Percentiles rank a stretch among this genome's conserved stretches.
These are phyloP conservation scores for Silurus aristotelis DNA, from an alignment of 2,797 vertebrate species.

Conservation along the genomic window DNA sequence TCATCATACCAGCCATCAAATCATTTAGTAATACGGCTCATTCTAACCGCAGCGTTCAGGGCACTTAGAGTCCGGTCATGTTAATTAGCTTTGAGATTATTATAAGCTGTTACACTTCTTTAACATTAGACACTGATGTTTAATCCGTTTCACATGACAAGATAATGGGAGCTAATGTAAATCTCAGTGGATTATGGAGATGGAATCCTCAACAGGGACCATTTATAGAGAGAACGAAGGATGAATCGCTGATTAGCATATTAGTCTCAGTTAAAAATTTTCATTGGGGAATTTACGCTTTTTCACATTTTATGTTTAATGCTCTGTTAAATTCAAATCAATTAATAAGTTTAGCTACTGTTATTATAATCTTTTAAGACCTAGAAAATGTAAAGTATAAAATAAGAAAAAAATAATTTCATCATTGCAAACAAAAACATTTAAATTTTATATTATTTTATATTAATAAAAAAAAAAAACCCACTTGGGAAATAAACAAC, in stretches of 20 bases:
- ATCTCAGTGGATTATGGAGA: slow-evolving; percentile 72
- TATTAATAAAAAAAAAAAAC: no score
- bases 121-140: slow-evolving; percentile 72
- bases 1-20: slow-evolving; percentile 63
- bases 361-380: not conserved
- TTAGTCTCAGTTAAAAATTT: slow-evolving; percentile 56
- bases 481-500: not conserved
- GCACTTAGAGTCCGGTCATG: slow-evolving; percentile 58
- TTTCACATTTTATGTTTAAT: slow-evolving; percentile 18
- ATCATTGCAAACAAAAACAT: not conserved
- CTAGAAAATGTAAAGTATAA: no score
- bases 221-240: slow-evolving; percentile 62
- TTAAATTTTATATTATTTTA: no score
- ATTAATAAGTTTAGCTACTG: not conserved
- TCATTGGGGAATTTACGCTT: slow-evolving; percentile 40
- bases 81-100: slow-evolving; percentile 79
- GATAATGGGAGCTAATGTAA: slow-evolving; percentile 76
- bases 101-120: slow-evolving; percentile 80
- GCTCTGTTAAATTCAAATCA: slow-evolving; percentile 15
- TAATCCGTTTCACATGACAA: slow-evolving; percentile 80
- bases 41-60: slow-evolving; percentile 63
- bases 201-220: slow-evolving; percentile 73
- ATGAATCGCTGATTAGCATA: slow-evolving; percentile 36
- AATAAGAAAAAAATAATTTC: no score
- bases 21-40: slow-evolving; percentile 70